Base-by-base conservation (phyloP, 2,113 vertebrate genomes). In the Gymnarchus niloticus region DNA sequence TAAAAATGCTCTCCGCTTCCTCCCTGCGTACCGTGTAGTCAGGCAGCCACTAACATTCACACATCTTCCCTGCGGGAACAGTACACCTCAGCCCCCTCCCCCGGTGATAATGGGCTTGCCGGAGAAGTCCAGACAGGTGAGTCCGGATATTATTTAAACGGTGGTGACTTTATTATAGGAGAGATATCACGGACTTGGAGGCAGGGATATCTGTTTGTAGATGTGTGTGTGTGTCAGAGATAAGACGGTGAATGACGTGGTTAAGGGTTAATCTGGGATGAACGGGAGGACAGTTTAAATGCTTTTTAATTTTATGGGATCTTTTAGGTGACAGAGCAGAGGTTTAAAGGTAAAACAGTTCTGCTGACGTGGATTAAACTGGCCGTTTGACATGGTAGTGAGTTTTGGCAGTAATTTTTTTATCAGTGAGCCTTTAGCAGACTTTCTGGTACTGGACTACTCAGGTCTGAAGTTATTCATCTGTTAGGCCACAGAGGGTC, bases 91-190 rank as follows among this genome's bases (percentile, higher is more conserved):
- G 23, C 25, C 33, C 33, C 41, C 9, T 8, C 33, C 41, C 54
- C 56, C 83, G 88, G 80, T 37, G 87, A 86, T 87, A 87, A 89
- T 86, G 89, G 82, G 83, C 41, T 17, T 83, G 87, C 52, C 87
- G 82, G 88, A 65, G 87, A 86, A 84, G 85, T 83, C 23, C 0
- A 4, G 9, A 84, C 87, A 91, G 93, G 92, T 94, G 92, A 91
- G 7, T 6, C 37, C 54, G 10, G 81, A 41, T 5, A 19, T 44
- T 57, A 8, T 10, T 56, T 44, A 6, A 21, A n/a, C 84, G 25
- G 28, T 83, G 12, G 56, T 23, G 6, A 6, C 37, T 7, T 3
- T 84, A 49, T 85, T 8, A 77, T 19, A 10, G 19, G 21, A 56
- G 57, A 17, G 17, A 37, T 85, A 19, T 14, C 49, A 76, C 2